Evolutionary conservation across 37 sponge, comb jelly and placozoan genomes (phyloP).

Genomic region (Halichondria panicea): DNA sequence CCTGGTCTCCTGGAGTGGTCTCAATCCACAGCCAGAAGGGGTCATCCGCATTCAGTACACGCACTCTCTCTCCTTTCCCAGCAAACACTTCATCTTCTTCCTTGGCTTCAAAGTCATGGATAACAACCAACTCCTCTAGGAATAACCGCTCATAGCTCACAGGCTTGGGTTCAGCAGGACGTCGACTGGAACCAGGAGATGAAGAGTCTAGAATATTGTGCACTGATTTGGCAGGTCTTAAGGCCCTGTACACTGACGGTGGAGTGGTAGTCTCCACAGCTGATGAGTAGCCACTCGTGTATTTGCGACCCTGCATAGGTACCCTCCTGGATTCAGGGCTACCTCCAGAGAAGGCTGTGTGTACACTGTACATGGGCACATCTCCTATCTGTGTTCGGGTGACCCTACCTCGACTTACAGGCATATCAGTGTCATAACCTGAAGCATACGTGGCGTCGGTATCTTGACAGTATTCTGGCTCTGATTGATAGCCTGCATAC

Average conservation of each 20-base stretch:
- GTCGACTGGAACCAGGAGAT: not conserved
- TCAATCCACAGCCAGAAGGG: conserved; percentile 76
- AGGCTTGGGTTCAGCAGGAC: conserved; percentile 53
- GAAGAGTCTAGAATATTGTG: conserved; percentile 33
- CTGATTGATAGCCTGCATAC: conserved; percentile 73
- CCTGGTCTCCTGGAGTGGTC: conserved; percentile 65
- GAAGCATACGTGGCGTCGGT: conserved; percentile 26
- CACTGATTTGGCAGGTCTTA: conserved; percentile 37
- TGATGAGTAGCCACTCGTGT: conserved; percentile 37
- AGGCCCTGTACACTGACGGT: conserved; percentile 7
- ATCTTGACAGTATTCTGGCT: conserved; percentile 53
- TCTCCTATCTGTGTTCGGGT: conserved; percentile 27
- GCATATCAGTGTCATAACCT: conserved; percentile 79
- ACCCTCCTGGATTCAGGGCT: conserved; percentile 13
- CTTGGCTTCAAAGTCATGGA: conserved; percentile 73
- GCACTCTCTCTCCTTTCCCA: conserved; percentile 71
- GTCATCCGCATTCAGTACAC: conserved; percentile 80
- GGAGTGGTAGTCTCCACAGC: conserved; percentile 33
- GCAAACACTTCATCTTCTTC: conserved; percentile 80
- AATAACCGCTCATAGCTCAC: conserved; percentile 35
- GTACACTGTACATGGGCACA: conserved; percentile 31
- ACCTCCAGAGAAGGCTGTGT: conserved; percentile 30
- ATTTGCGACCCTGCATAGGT: not conserved
- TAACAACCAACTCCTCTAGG: conserved; percentile 81
- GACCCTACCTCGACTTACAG: not conserved